Percentiles rank a stretch among this genome's conserved stretches.
These are phyloP conservation scores for Tauraco hartlaubi DNA, from an alignment of 2,797 vertebrate genomes.

Conservation along the genomic window DNA sequence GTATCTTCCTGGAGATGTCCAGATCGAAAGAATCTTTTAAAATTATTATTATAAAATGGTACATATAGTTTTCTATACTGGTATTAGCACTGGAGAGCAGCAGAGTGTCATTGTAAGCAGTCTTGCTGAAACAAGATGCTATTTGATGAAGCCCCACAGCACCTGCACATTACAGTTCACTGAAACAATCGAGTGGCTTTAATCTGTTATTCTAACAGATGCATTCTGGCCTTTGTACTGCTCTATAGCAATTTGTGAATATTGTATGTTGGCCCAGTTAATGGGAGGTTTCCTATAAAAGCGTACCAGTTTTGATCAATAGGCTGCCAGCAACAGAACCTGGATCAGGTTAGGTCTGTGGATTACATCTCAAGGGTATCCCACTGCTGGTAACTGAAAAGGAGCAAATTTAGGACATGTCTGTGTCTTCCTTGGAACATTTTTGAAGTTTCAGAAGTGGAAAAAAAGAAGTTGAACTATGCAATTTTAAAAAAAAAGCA, in stretches of 20 bases:
- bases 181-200: background rate
- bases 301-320: background rate
- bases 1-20: background rate
- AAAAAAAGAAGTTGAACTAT: background rate
- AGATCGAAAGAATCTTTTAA: background rate
- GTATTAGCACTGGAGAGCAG: background rate
- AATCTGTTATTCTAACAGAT: background rate
- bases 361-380: background rate
- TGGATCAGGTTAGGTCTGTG: background rate
- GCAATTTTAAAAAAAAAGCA: background rate
- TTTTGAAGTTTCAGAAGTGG: background rate
- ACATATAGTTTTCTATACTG: background rate
- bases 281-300: conserved; percentile 9
- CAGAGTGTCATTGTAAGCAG: background rate
- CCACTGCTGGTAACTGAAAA: background rate
- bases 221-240: background rate
- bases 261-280: background rate
- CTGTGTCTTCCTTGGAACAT: background rate
- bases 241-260: background rate
- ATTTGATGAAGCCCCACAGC: background rate
- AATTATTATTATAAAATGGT: background rate
- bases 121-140: background rate
- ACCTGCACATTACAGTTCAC: background rate
- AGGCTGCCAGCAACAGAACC: background rate
- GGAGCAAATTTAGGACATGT: background rate